Base-by-base conservation (phyloP, 2,113 vertebrate genomes). In the Lepisosteus osseus region DNA sequence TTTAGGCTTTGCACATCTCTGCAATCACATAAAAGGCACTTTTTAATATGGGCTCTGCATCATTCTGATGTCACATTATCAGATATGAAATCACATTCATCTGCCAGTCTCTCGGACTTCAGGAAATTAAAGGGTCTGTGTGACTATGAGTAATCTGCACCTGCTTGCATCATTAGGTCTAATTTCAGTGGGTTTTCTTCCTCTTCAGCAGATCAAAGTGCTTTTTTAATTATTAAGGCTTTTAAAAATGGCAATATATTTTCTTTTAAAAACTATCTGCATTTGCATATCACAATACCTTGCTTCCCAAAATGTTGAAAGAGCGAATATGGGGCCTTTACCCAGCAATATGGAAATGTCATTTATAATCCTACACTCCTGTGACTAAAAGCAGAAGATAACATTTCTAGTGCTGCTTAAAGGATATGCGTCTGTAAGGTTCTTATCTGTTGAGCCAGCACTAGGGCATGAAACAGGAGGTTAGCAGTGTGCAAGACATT, bases 101-200 rank as follows among this genome's bases (percentile, higher is more conserved):
- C 2, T 59, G 57, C 12, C n/a, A 59, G 57, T 5, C 57, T 15
- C 12, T 5, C 7, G 0, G 12, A 2, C 3, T 59, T 59, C 57
- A 59, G 57, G 57, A 59, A 59, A 59, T 59, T 8, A 59, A 59
- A 59, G 57, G 14, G 3, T 59, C 57, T 59, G 57, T n/a, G 9
- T 13, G 57, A 59, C 14, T 3, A 59, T 59, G 57, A 59, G 57
- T 59, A 59, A 59, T 59, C 57, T 59, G 57, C 57, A 59, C 57
- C 57, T 59, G 57, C 7, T 13, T 59, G 9, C 57, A 59, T 59
- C 12, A 13, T 15, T 59, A 59, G 14, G 57, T 13, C 57, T 59
- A 8, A 59, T 59, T 59, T 59, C 57, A 59, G 57, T 6, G n/a
- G 57, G 57, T 15, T 59, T 59, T 55, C 54, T 59, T 59, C n/a